Conservation (phyloP, 1,140 invertebrate genomes). For the Listronotus oregonensis region DNA sequence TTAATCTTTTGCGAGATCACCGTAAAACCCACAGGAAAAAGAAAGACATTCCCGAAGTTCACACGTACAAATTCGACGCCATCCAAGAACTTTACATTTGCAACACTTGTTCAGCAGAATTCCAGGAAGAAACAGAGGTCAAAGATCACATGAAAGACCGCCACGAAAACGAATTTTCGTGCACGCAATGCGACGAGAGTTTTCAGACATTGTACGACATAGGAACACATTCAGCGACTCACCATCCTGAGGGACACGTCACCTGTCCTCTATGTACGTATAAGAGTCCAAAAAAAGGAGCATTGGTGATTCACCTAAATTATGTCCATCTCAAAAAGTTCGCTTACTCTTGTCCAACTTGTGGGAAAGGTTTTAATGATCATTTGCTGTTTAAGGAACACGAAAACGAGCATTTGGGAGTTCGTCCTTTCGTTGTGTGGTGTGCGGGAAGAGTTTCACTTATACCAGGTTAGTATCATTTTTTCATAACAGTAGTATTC, state of each 20-base stretch:
- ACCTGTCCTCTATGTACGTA: conserved; percentile 41
- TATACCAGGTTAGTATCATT: conserved; percentile 46
- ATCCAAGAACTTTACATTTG: conserved; percentile 38
- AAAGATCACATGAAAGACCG: conserved; percentile 48
- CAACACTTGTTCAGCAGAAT: conserved; percentile 38
- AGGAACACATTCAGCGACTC: conserved; percentile 29
- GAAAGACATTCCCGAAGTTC: conserved; percentile 12
- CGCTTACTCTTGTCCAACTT: conserved; percentile 57
- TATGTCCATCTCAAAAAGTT: conserved; percentile 48
- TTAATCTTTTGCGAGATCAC: conserved; percentile 27
- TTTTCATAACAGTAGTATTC: no score
- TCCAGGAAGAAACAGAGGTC: conserved; percentile 35
- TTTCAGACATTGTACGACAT: conserved; percentile 40
- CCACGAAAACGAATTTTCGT: conserved; percentile 38
- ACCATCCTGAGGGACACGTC: conserved; percentile 23
- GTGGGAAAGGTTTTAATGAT: conserved; percentile 58
- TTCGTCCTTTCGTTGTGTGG: conserved; percentile 67
- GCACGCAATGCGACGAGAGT: conserved; percentile 26
- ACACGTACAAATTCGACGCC: conserved; percentile 40
- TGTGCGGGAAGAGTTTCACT: conserved; percentile 66
- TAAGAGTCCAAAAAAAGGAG: conserved; percentile 30
- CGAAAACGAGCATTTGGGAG: conserved; percentile 68
- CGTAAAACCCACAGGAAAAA: conserved; percentile 26
- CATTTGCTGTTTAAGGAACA: conserved; percentile 57
- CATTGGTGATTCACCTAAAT: conserved; percentile 40